Evolutionary conservation across 2,888 invertebrate genomes (phyloP).

Genomic region (Cheilosia vernalis): DNA sequence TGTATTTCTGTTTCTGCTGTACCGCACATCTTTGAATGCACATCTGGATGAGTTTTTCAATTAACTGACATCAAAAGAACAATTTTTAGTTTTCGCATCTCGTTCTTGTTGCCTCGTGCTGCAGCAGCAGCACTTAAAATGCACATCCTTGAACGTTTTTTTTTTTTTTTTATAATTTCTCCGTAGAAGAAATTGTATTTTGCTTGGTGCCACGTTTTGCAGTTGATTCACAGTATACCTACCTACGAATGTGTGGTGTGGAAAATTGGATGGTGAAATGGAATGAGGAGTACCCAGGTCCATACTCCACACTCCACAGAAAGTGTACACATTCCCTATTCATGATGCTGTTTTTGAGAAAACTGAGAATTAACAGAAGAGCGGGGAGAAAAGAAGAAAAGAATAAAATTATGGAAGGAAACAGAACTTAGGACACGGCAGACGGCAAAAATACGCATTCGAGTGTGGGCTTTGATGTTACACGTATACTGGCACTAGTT

Average conservation of each 20-base stretch:
- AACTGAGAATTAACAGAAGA: conserved; percentile 30
- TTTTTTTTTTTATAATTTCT: neutral
- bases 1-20: conserved; percentile 7
- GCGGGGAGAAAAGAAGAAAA: conserved; percentile 22
- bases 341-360: conserved; percentile 36
- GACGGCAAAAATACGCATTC: conserved; percentile 23
- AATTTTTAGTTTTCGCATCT: conserved; percentile 55
- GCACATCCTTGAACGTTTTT: conserved; percentile 34
- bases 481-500: neutral
- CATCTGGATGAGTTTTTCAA: conserved; percentile 74
- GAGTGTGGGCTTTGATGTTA: conserved; percentile 12
- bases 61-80: conserved; percentile 72
- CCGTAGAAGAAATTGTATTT: neutral
- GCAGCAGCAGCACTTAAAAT: conserved; percentile 33
- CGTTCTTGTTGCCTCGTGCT: conserved; percentile 9
- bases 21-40: conserved; percentile 16
- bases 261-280: conserved; percentile 22
- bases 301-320: neutral
- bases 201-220: conserved; percentile 1
- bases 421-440: conserved; percentile 15
- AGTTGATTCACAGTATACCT: conserved; percentile 11
- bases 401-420: conserved; percentile 10
- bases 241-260: neutral
- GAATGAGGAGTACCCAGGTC: neutral
- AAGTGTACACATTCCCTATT: conserved; percentile 13